A percentile compares a stretch with the other conserved stretches of the same genome.
These are phyloP conservation scores for Aurelia aurita complex sp. Pacific DNA, from an alignment of 30 jellyfish, hydroid and myxozoan species.

Conservation along the genomic window DNA sequence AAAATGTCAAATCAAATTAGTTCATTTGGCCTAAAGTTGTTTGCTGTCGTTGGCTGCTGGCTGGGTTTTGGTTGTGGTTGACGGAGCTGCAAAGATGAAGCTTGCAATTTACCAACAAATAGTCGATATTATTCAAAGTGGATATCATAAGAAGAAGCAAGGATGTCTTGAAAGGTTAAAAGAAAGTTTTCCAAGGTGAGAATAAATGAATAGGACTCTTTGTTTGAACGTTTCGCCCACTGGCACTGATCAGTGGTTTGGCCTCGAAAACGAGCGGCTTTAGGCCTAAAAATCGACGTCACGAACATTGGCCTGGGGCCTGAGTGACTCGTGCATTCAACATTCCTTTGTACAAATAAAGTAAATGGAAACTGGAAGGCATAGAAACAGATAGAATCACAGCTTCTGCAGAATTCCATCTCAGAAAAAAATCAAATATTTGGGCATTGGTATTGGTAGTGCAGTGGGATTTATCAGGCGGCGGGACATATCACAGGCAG, in stretches of 20 bases:
- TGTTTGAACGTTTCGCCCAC: not conserved
- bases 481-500: no score
- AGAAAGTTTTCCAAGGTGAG: slow-evolving; percentile 29
- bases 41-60: not conserved
- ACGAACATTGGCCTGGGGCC: no score
- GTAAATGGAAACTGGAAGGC: no score
- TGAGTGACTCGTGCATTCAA: no score
- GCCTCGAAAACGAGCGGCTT: no score
- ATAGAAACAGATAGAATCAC: no score
- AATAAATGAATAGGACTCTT: not conserved
- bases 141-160: slow-evolving; percentile 9
- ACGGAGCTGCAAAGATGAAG: slow-evolving; percentile 30
- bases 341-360: no score
- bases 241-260: no score
- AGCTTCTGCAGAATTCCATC: no score
- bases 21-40: not conserved
- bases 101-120: slow-evolving; percentile 28
- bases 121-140: slow-evolving; percentile 5
- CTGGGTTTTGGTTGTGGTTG: not conserved
- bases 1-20: not conserved
- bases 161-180: slow-evolving; percentile 15
- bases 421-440: no score
- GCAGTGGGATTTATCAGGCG: no score
- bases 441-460: no score
- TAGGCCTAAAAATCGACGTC: not conserved